Base-by-base conservation (phyloP, 2,113 vertebrate species). In the Cyprinodon tularosa region DNA sequence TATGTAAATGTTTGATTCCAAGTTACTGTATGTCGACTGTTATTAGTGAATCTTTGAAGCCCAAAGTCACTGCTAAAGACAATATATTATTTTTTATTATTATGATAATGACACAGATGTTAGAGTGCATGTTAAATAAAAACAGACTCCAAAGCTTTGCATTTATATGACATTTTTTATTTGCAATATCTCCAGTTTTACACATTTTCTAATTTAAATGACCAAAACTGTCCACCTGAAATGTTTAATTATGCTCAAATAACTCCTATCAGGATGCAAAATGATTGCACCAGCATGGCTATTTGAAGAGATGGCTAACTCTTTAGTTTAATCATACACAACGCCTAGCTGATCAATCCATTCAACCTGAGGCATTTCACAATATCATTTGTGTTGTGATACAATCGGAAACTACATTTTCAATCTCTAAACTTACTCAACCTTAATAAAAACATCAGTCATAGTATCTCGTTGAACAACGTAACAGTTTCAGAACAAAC, bases 141-240 rank as follows among this genome's bases (percentile, higher is more conserved):
- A 76, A 57, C 42, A 64, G 1, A 71, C 14, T 9, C 15, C 62
- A 83, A 74, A 87, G 44, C 14, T 42, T 57, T 22, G 68, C 47
- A 84, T 84, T 89, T 86, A 85, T 40, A 84, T 77, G 45, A 92
- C 88, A 86, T 92, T 91, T 90, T 94, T 94, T 94, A 89, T 93
- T 90, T 84, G 88, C 83, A 89, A 88, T 90, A 93, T 91, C 92
- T 92, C 91, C 92, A 84, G 90, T 90, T 91, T 92, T 88, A 92
- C 91, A 93, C 85, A 89, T 84, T 84, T 86, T 88, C 68, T 72
- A 89, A 86, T 89, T 90, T 92, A 93, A 90, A 91, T 79, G 82
- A 92, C 91, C 90, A 89, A 88, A 93, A 90, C 90, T 91, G 92
- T 84, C 84, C 77, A 93, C 90, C 89, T 86, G 86, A 93, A 88